A percentile compares a stretch with the other conserved stretches of the same genome.
These are phyloP conservation scores for Virgularia gustaviana DNA, from an alignment of 92 coral and sea anemone species.

Conservation along the genomic window DNA sequence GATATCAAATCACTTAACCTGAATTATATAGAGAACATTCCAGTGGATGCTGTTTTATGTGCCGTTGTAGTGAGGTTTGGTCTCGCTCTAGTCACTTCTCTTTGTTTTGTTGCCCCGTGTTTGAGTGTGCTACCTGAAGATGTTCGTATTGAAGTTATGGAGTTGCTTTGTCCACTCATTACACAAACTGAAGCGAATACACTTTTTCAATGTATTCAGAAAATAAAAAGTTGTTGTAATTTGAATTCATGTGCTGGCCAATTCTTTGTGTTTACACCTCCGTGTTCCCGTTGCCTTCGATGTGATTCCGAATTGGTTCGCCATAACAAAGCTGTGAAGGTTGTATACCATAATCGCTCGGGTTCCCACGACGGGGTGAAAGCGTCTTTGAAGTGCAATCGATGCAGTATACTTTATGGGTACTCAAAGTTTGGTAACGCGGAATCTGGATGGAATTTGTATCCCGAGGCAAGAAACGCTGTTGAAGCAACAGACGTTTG, in stretches of 20 bases:
- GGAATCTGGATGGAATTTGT: slow-evolving; percentile 12
- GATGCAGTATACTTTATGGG: slow-evolving; percentile 8
- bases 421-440: slow-evolving; percentile 25
- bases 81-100: background rate
- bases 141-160: no score
- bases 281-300: background rate
- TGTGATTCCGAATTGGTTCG: background rate
- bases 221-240: background rate
- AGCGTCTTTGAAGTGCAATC: slow-evolving; percentile 28
- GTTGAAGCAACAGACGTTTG: slow-evolving; percentile 22
- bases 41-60: background rate
- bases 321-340: slow-evolving; percentile 20
- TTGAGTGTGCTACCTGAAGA: no score
- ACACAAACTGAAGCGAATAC: background rate
- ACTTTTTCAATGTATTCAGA: background rate
- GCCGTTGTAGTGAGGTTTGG: slow-evolving; percentile 6
- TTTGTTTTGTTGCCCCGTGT: no score
- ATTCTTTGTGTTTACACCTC: background rate
- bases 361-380: slow-evolving; percentile 4
- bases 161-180: background rate
- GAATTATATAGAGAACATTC: background rate
- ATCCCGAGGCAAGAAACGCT: background rate
- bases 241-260: background rate
- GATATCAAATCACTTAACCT: background rate
- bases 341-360: background rate